These are phyloP conservation scores for Pipra filicauda DNA, from an alignment of 2,113 vertebrate genomes.

Conservation along the genomic window DNA sequence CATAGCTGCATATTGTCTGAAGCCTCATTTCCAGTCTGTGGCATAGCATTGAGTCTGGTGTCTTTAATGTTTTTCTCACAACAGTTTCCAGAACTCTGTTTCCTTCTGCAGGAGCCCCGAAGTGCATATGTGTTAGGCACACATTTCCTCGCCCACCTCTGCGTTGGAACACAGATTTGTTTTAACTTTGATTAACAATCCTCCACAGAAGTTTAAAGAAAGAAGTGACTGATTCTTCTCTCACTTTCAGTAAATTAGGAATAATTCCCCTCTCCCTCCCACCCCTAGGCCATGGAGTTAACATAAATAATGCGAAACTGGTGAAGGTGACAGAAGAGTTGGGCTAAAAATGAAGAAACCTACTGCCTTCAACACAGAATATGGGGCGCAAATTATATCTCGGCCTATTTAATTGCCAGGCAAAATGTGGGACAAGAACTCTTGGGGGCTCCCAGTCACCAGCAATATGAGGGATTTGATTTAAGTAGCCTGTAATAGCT, in stretches of 20 bases:
- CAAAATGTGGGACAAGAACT: slow-evolving; percentile 64
- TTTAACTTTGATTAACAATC: slow-evolving; percentile 60
- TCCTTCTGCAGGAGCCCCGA: slow-evolving; percentile 58
- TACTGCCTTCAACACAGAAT: slow-evolving; percentile 52
- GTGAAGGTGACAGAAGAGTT: slow-evolving; percentile 56
- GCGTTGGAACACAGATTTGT: slow-evolving; percentile 50
- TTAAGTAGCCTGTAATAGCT: slow-evolving; percentile 54
- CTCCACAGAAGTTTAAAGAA: slow-evolving; percentile 52
- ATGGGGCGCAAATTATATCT: slow-evolving; percentile 52
- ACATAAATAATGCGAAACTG: slow-evolving; percentile 61
- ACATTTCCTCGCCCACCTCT: slow-evolving; percentile 64
- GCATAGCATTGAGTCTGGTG: slow-evolving; percentile 2
- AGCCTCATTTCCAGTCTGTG: background rate
- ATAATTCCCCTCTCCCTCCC: slow-evolving; percentile 65
- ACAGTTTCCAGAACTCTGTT: slow-evolving; percentile 63
- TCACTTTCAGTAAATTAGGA: slow-evolving; percentile 66
- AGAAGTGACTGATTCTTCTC: slow-evolving; percentile 61
- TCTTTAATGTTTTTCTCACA: slow-evolving; percentile 65
- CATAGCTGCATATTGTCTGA: background rate
- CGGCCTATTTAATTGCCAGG: slow-evolving; percentile 49
- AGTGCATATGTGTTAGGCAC: slow-evolving; percentile 65
- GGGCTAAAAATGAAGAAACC: slow-evolving; percentile 63
- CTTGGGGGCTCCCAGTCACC: slow-evolving; percentile 54
- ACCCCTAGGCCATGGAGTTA: slow-evolving; percentile 58
- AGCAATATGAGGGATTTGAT: slow-evolving; percentile 33